phyloP scores from a whole-genome alignment of 2,797 vertebrate species.

The Jordanella pulchra region DNA sequence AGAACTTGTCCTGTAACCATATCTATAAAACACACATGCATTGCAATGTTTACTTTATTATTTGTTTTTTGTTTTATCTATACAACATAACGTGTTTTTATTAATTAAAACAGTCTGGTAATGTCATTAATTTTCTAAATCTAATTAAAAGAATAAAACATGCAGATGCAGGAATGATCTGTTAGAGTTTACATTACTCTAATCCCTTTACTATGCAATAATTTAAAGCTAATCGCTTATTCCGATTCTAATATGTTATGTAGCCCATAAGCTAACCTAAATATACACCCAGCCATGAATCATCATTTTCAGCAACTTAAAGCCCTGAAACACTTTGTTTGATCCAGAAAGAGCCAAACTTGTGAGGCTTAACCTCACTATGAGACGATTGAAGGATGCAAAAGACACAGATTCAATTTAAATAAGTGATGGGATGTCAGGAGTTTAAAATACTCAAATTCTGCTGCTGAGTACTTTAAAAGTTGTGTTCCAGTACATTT shows the following conservation, averaged over 20 bases:
- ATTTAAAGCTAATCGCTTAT: neutral
- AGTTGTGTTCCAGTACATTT: neutral
- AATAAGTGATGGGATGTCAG: neutral
- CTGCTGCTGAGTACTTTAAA: neutral
- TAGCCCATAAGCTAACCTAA: neutral
- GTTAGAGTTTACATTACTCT: neutral
- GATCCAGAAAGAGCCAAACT: neutral
- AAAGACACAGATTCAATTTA: neutral
- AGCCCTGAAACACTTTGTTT: neutral
- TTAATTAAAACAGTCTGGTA: too few relatives aligned
- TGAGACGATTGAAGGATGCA: neutral
- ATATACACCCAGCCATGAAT: conserved; percentile 5
- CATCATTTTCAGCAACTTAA: neutral
- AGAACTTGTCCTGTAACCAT: neutral
- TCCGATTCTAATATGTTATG: neutral
- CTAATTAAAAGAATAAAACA: neutral
- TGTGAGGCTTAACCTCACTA: neutral
- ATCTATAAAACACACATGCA: too few relatives aligned
- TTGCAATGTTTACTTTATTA: neutral
- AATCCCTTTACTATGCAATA: neutral
- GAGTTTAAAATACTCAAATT: neutral
- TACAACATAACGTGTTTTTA: too few relatives aligned
- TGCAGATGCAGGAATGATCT: neutral
- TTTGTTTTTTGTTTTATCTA: neutral
- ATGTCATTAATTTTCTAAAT: neutral